Base-by-base conservation (phyloP, 2,888 invertebrate species). In the Stenichneumon culpator region DNA sequence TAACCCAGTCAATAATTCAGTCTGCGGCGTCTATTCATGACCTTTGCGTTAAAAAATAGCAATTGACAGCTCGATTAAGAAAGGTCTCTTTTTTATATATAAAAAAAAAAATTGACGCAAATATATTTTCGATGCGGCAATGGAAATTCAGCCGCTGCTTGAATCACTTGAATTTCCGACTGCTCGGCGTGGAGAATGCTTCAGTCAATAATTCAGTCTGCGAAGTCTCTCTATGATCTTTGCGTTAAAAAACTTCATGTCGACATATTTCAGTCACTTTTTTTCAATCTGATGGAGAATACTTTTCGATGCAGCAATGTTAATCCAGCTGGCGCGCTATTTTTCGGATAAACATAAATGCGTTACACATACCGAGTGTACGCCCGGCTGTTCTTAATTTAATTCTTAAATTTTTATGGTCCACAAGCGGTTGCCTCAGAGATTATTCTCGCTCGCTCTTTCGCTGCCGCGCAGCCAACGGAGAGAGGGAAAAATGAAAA, bases 391-490 rank as follows among this genome's bases (percentile, higher is more conserved):
- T 85, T 88, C 84, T 90, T 91, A 92, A 93, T 93, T 92, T 91
- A 90, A 93, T 92, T 92, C 90, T 88, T 90, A 91, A 91, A 91
- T 91, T 91, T 92, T 92, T 92, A 92, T 89, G 92, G 90, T 91
- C 89, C 90, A 89, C 89, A 72, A 47, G 60, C 82, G 70, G 79
- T 75, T 86, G 83, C 88, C 79, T 69, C 63, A 79, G 87, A 82
- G 81, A 60, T 57, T 50, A 65, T 57, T 50, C 72, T 50, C 67
- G 50, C 75, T 70, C 65, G 63, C 50, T 75, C 70, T 47, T 74
- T 65, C 25, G 50, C 3, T 9, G 36, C 11, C 19, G 22, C 60
- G 14, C 50, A 68, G 28, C 72, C 32, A 60, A 57, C 65, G 22
- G 28, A 74, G 74, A 52, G 36, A 60, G 28, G 32, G 78, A 68